Evolutionary conservation across 2,888 invertebrate genomes (phyloP).

Genomic region (Drymonia ruficornis): DNA sequence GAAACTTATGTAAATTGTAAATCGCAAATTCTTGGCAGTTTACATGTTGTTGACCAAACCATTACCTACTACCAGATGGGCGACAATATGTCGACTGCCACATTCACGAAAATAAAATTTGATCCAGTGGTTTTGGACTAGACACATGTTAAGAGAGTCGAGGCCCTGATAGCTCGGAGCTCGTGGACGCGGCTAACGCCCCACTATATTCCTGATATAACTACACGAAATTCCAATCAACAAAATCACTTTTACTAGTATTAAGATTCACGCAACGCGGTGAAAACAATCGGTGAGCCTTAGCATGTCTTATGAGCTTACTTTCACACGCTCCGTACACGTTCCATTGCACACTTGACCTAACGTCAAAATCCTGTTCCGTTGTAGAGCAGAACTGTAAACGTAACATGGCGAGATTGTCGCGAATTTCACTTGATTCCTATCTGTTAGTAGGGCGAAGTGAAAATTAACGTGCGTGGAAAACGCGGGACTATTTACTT

Average conservation of each 20-base stretch:
- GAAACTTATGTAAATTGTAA: too few relatives aligned
- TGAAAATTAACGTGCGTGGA: neutral
- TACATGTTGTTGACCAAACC: too few relatives aligned
- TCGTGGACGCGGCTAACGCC: too few relatives aligned
- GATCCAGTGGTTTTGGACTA: too few relatives aligned
- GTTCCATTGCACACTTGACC: slow-evolving; percentile 47
- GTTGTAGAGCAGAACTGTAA: neutral
- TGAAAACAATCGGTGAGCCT: slow-evolving; percentile 67
- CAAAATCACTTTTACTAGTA: slow-evolving; percentile 67
- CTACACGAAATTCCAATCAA: neutral
- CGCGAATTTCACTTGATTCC: slow-evolving; percentile 22
- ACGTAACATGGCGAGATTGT: slow-evolving; percentile 1
- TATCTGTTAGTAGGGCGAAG: neutral
- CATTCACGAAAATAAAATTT: too few relatives aligned
- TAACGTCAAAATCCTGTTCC: slow-evolving; percentile 36
- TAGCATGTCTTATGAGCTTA: slow-evolving; percentile 40
- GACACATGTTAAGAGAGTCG: too few relatives aligned
- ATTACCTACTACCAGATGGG: too few relatives aligned
- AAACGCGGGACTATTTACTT: neutral
- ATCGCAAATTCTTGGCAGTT: too few relatives aligned
- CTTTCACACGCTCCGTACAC: slow-evolving; percentile 49
- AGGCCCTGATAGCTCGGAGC: too few relatives aligned
- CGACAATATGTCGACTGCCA: too few relatives aligned
- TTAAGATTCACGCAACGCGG: slow-evolving; percentile 67
- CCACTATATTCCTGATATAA: too few relatives aligned